Percentiles rank a stretch among this genome's conserved stretches.
Evolutionary conservation across 2,888 invertebrate genomes (phyloP).

Genomic region (Ormyrus nitidulus): DNA sequence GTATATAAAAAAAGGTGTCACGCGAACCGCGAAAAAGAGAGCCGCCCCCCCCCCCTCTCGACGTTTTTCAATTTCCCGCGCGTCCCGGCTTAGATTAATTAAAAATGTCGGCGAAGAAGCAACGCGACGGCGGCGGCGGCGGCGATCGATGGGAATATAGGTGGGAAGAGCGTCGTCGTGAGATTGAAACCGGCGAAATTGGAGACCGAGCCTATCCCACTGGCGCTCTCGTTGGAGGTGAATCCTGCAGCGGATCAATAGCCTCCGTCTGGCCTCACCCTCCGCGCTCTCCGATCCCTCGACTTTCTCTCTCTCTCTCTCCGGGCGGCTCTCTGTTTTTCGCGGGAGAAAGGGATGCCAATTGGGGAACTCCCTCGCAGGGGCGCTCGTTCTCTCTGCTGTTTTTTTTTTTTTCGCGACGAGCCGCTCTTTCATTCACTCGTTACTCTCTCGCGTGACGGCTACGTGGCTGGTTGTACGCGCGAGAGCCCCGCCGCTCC

Average conservation of each 20-base stretch:
- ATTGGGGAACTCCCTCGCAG: conserved; percentile 9
- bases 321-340: background rate
- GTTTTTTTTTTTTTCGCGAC: background rate
- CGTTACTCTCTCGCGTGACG: conserved; percentile 24
- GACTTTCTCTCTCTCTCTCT: conserved; percentile 5
- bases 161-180: conserved; percentile 3
- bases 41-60: too few relatives aligned
- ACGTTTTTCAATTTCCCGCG: too few relatives aligned
- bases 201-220: conserved; percentile 73
- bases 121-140: too few relatives aligned
- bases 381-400: background rate
- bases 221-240: conserved; percentile 66
- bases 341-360: background rate
- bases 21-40: too few relatives aligned
- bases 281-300: conserved; percentile 55
- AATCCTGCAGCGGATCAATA: conserved; percentile 72
- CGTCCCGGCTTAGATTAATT: too few relatives aligned
- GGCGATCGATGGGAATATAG: too few relatives aligned
- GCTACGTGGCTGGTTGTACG: background rate
- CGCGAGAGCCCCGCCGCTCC: background rate
- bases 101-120: too few relatives aligned
- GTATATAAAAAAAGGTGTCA: too few relatives aligned
- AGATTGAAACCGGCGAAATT: conserved; percentile 58
- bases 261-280: conserved; percentile 74
- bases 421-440: conserved; percentile 16